Evolutionary conservation across 2,888 invertebrate genomes (phyloP).

Genomic region (Frankliniella intonsa): DNA sequence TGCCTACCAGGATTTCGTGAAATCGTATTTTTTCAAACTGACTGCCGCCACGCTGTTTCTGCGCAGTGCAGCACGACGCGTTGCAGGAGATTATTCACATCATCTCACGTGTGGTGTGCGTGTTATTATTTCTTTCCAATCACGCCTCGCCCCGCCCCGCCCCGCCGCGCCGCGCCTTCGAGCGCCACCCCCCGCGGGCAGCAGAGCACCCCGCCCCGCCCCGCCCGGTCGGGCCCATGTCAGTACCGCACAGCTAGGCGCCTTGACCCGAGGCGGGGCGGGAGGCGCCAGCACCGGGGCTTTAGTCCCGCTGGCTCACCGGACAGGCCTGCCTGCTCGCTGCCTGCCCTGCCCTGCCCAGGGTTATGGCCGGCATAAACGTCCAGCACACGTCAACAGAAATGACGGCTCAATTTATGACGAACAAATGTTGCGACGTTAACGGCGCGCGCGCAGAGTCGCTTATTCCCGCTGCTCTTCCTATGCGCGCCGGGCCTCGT

Average conservation of each 20-base stretch:
- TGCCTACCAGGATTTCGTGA: no score
- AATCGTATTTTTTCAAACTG: no score
- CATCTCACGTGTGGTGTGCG: no score
- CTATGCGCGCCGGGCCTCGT: background rate
- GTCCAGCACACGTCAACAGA: slow-evolving; percentile 12
- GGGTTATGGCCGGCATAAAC: slow-evolving; percentile 24
- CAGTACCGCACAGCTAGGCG: background rate
- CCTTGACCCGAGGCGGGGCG: slow-evolving; percentile 19
- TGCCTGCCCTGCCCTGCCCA: background rate
- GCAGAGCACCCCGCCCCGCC: background rate
- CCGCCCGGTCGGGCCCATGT: background rate
- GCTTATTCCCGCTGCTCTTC: background rate
- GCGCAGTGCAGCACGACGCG: no score
- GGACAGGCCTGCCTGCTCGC: background rate
- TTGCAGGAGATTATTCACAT: no score
- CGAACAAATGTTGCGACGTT: slow-evolving; percentile 26
- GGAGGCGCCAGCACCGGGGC: slow-evolving; percentile 2
- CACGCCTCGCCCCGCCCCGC: background rate
- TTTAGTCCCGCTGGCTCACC: slow-evolving; percentile 5
- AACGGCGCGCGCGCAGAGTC: slow-evolving; percentile 3
- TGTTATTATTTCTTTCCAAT: no score
- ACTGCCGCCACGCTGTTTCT: no score
- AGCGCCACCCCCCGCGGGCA: no score
- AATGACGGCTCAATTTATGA: slow-evolving; percentile 26
- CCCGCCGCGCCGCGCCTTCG: background rate